Evolutionary conservation across 2,113 vertebrate species (phyloP), one percentile per base, ranked within the genome.

Genomic region (Eublepharis macularius): DNA sequence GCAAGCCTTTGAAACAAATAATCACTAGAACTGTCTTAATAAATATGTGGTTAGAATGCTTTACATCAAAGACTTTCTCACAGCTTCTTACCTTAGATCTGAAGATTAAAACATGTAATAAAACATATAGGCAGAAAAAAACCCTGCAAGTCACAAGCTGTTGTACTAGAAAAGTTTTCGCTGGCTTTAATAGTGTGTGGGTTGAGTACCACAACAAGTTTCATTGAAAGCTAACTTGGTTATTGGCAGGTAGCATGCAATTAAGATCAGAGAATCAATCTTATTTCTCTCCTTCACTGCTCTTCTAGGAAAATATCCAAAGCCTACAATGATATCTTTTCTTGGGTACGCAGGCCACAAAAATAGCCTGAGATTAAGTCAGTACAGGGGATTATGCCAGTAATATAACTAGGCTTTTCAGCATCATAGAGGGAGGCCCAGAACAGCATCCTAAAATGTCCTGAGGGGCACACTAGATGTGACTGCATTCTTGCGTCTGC

Each of bases 1-100:
- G 19, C 60, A 90, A 87, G 86, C 75, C 21, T 74, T 73, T 41
- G 34, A 74, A 92, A 85, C 12, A 85, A 51, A 43, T 51, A 78
- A 24, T 82, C 78, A 69, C 21, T 45, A 29, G 11, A 7, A 1
- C 4, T 66, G 45, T n/a, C 85, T 86, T 84, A 45, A 60, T 82
- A 77, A 80, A 84, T 70, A 70, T 68, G 41, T 36, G n/a, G 34
- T 63, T 60, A 39, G 84, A 73, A 85, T 47, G 41, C 54, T 85
- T 73, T 63, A 80, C 73, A 41, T 34, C 36, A n/a, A 21, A 66
- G 34, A n/a, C 8, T 72, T 54, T 6, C 32, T 63, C 41, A 63
- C 39, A 34, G 66, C 68, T 63, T n/a, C 39, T 47, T 49, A 24
- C 51, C 51, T 47, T 45, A 63, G 76, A 80, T 69, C 54, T 74